These are phyloP conservation scores for Coranthus polyacanthus DNA, from an alignment of 2,797 vertebrate genomes.

Conservation along the genomic window DNA sequence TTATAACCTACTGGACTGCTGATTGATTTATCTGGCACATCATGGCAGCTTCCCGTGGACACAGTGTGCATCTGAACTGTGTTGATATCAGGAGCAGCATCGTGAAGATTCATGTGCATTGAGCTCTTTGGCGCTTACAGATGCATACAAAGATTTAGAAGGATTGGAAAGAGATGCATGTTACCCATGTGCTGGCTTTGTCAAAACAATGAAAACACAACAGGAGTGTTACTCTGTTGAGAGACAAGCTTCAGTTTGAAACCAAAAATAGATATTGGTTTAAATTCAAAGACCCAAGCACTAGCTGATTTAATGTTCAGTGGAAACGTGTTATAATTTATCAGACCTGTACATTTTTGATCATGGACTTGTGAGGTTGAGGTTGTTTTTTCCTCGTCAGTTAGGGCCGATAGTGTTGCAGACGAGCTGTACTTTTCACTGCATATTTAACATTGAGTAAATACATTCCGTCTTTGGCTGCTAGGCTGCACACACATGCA, in stretches of 20 bases:
- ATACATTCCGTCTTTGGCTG: neutral
- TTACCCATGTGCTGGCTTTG: constrained; percentile 42
- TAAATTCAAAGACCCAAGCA: neutral
- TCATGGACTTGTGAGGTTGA: neutral
- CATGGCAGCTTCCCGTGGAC: constrained; percentile 40
- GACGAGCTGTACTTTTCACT: neutral
- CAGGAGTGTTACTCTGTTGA: constrained; percentile 9
- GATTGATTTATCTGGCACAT: constrained; percentile 52
- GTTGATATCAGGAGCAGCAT: constrained; percentile 46
- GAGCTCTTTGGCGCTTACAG: constrained; percentile 51
- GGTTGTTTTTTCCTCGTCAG: neutral
- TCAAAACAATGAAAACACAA: constrained; percentile 43
- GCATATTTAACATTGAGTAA: constrained; percentile 2
- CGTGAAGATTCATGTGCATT: constrained; percentile 38
- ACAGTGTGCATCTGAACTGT: constrained; percentile 29
- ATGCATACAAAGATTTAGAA: constrained; percentile 54
- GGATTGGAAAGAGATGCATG: constrained; percentile 48
- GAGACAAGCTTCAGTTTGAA: constrained; percentile 11
- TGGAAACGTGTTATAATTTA: no score
- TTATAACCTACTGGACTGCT: constrained; percentile 28
- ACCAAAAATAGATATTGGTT: constrained; percentile 32
- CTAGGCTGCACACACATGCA: constrained; percentile 13
- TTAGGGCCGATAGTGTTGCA: neutral
- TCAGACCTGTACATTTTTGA: no score
- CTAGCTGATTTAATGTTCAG: no score